Conservation (phyloP, 2,888 invertebrate species). For the Tipula confusa region DNA sequence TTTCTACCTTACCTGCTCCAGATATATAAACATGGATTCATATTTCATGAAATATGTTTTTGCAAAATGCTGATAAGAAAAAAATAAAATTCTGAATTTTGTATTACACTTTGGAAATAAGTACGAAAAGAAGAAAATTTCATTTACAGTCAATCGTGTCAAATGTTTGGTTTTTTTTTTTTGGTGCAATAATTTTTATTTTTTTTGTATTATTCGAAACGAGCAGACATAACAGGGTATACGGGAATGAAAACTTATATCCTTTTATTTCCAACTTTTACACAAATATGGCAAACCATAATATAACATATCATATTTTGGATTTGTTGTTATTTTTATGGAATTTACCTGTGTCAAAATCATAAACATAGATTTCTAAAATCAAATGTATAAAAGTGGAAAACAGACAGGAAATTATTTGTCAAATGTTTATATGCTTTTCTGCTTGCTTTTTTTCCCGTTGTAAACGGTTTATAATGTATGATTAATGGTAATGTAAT, state of each 20-base stretch:
- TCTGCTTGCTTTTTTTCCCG: not conserved
- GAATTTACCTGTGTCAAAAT: constrained; percentile 25
- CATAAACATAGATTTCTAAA: not conserved
- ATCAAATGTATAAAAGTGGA: constrained; percentile 20
- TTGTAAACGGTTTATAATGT: not conserved
- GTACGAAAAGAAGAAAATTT: not conserved
- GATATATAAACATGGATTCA: not conserved
- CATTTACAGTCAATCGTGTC: constrained; percentile 9
- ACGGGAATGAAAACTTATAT: not conserved
- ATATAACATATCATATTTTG: constrained; percentile 3
- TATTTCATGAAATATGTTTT: not conserved
- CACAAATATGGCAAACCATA: not conserved
- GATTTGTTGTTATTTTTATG: not conserved
- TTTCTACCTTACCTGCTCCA: not conserved
- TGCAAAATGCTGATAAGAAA: constrained; percentile 16
- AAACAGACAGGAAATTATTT: not conserved
- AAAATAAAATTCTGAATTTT: not conserved
- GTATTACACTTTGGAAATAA: not conserved
- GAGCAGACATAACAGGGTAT: not conserved
- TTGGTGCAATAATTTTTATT: not conserved
- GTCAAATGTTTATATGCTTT: constrained; percentile 9
- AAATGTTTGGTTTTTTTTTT: not conserved
- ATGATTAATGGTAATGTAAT: not conserved
- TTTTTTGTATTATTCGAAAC: not conserved
- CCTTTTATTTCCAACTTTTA: not conserved